Evolutionary conservation across 2,113 vertebrate genomes (phyloP).

Genomic region (Indicator maculatus): DNA sequence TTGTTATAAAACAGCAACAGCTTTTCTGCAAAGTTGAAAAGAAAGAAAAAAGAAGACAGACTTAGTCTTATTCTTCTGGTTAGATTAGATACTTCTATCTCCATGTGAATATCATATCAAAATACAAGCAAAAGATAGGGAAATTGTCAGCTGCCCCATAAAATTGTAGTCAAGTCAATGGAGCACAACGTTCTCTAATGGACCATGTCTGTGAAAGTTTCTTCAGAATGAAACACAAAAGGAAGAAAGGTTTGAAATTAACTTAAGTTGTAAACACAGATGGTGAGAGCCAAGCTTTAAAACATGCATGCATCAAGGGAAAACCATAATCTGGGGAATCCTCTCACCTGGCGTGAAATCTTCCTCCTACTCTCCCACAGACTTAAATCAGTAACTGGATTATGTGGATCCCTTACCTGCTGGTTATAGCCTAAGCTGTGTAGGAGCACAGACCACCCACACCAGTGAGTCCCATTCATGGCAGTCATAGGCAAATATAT

Average conservation of each 20-base stretch:
- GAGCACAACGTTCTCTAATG: not conserved
- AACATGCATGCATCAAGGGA: not conserved
- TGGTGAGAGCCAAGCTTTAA: not conserved
- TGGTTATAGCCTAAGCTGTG: not conserved
- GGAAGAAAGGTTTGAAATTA: not conserved
- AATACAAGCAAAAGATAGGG: not conserved
- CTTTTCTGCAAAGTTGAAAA: not conserved
- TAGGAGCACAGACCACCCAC: not conserved
- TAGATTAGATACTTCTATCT: not conserved
- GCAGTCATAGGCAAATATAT: not conserved
- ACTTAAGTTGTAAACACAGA: not conserved
- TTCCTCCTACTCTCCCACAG: not conserved
- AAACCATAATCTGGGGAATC: not conserved
- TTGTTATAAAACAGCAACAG: not conserved
- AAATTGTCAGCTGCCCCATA: not conserved
- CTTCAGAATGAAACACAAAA: not conserved
- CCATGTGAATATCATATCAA: not conserved
- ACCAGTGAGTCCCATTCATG: not conserved
- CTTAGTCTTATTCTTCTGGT: slow-evolving; percentile 35
- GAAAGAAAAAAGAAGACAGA: not conserved
- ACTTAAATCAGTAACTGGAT: not conserved
- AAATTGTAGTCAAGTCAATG: not conserved
- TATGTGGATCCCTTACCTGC: not conserved
- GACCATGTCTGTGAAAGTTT: not conserved
- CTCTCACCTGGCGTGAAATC: not conserved